phyloP scores from a whole-genome alignment of 2,797 vertebrate species.

The Micropoecilia bifurca region DNA sequence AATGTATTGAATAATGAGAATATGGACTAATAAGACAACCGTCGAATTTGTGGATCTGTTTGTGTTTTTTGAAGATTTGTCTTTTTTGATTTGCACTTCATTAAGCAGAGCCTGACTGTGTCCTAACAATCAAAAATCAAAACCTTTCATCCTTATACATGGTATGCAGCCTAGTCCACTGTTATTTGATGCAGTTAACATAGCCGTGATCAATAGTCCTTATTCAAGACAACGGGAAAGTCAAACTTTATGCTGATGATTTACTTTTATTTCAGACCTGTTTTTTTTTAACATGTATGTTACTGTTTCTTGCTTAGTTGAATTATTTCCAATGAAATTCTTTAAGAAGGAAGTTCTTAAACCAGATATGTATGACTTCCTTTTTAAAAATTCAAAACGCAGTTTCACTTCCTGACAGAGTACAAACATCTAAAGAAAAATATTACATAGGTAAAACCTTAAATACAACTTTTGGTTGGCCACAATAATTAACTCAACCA shows the following conservation, averaged over 20 bases:
- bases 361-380: background rate
- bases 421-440: background rate
- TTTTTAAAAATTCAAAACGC: background rate
- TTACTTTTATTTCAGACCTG: background rate
- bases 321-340: background rate
- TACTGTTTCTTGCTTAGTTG: background rate
- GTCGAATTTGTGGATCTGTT: background rate
- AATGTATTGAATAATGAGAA: background rate
- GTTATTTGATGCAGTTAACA: background rate
- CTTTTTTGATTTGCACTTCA: background rate
- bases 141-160: background rate
- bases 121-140: background rate
- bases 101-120: background rate
- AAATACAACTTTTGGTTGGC: background rate
- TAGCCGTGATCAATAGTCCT: background rate
- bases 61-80: background rate
- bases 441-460: background rate
- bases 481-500: background rate
- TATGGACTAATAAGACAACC: background rate
- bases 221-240: background rate
- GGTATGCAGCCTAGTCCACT: background rate
- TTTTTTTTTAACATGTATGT: background rate
- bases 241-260: background rate
- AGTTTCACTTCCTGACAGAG: background rate
- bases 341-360: background rate